phyloP scores from a whole-genome alignment of 2,888 invertebrate species.

The Alsophila aescularia region DNA sequence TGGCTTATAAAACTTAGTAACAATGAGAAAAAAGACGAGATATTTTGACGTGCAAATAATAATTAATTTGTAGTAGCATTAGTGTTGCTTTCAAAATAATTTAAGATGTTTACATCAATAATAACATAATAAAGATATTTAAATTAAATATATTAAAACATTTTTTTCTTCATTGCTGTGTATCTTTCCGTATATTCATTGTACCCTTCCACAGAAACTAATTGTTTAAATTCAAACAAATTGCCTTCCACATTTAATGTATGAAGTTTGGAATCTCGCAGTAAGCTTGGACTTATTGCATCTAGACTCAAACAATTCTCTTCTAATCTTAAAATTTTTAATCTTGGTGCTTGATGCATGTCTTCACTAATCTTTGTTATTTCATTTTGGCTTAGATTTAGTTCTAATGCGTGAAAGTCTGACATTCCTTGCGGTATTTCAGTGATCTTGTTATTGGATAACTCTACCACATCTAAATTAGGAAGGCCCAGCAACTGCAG shows the following conservation, averaged over 20 bases:
- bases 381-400: slow-evolving; percentile 98
- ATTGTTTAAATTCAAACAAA: slow-evolving; percentile 95
- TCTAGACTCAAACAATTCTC: slow-evolving; percentile 96
- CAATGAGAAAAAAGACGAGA: too few species aligned
- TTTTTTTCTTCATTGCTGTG: slow-evolving; percentile 98
- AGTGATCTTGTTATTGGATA: slow-evolving; percentile 94
- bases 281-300: slow-evolving; percentile 89
- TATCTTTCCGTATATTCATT: slow-evolving; percentile 97
- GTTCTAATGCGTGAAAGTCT: slow-evolving; percentile 91
- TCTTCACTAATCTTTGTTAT: slow-evolving; percentile 89
- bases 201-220: slow-evolving; percentile 95
- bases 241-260: slow-evolving; percentile 96
- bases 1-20: too few species aligned
- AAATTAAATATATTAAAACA: slow-evolving; percentile 86
- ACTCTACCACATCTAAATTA: slow-evolving; percentile 93
- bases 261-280: slow-evolving; percentile 94
- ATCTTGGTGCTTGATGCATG: slow-evolving; percentile 91
- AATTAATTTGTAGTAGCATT: too few species aligned
- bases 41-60: too few species aligned
- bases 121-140: neutral
- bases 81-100: too few species aligned
- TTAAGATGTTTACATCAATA: too few species aligned
- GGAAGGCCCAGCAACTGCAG: slow-evolving; percentile 90
- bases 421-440: slow-evolving; percentile 90
- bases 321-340: slow-evolving; percentile 96